These are phyloP conservation scores for Darevskia nairensis DNA, from an alignment of 2,797 vertebrate species.

Conservation along the genomic window DNA sequence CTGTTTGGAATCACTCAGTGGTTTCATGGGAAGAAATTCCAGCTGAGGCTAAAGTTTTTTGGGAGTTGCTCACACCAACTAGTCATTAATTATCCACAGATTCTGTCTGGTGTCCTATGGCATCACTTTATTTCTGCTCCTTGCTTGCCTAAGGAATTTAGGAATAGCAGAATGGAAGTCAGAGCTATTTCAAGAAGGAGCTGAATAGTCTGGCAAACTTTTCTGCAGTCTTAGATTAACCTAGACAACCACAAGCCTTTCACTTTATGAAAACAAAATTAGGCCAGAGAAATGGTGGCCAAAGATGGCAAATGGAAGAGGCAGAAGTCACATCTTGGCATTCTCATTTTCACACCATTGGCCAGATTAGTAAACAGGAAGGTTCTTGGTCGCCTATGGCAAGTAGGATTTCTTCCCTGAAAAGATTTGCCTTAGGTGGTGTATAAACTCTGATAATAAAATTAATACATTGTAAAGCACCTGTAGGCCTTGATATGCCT, in stretches of 20 bases:
- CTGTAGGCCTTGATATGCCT: neutral
- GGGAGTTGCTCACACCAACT: conserved; percentile 18
- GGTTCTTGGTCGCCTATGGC: neutral
- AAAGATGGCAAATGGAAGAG: neutral
- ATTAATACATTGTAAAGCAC: neutral
- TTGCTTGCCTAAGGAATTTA: conserved; percentile 31
- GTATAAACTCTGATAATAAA: neutral
- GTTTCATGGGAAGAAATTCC: conserved; percentile 41
- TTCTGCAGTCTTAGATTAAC: conserved; percentile 14
- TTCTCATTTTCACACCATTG: neutral
- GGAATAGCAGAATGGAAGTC: conserved; percentile 16
- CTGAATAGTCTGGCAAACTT: conserved; percentile 25
- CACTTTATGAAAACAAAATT: conserved; percentile 19
- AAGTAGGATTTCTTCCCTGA: neutral
- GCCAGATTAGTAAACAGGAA: neutral
- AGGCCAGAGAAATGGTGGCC: conserved; percentile 1
- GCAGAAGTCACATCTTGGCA: neutral
- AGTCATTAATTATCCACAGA: conserved; percentile 33
- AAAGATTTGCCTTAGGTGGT: neutral
- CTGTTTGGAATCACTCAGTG: conserved; percentile 29
- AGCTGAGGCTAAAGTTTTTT: conserved; percentile 20
- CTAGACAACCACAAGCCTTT: conserved; percentile 7
- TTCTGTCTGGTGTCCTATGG: conserved; percentile 20
- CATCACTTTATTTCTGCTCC: conserved; percentile 24
- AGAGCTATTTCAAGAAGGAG: conserved; percentile 27